Evolutionary conservation across 2,113 vertebrate genomes (phyloP).

Genomic region (Talpa occidentalis): DNA sequence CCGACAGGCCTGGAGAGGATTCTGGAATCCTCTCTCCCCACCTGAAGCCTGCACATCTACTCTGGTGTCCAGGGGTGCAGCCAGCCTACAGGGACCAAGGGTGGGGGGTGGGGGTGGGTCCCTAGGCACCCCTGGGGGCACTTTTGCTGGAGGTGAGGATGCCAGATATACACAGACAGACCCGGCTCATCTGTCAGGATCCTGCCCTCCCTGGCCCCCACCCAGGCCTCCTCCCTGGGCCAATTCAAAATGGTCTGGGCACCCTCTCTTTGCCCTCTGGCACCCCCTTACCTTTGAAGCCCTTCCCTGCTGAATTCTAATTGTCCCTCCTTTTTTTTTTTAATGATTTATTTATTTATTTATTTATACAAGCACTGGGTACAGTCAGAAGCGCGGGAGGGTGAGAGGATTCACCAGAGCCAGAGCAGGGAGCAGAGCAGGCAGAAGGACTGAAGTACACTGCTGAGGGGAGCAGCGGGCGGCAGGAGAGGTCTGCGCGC

Average conservation of each 20-base stretch:
- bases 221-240: rapidly evolving
- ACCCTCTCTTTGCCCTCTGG: background rate
- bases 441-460: no score
- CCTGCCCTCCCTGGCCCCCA: background rate
- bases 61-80: rapidly evolving
- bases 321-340: background rate
- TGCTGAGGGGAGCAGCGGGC: no score
- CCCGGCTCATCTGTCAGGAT: background rate
- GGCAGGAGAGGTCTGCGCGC: no score
- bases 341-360: no score
- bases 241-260: background rate
- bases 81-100: background rate
- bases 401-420: no score
- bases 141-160: background rate
- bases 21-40: background rate
- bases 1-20: background rate
- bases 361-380: no score
- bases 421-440: no score
- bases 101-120: no score
- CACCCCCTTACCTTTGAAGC: rapidly evolving
- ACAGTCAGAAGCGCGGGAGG: no score
- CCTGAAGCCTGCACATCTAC: background rate
- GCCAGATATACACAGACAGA: background rate
- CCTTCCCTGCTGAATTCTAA: background rate
- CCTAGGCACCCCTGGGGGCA: background rate